A percentile compares a stretch with the other conserved stretches of the same genome.
Conservation (phyloP, 2,797 vertebrate genomes). For the Coreius guichenoti region DNA sequence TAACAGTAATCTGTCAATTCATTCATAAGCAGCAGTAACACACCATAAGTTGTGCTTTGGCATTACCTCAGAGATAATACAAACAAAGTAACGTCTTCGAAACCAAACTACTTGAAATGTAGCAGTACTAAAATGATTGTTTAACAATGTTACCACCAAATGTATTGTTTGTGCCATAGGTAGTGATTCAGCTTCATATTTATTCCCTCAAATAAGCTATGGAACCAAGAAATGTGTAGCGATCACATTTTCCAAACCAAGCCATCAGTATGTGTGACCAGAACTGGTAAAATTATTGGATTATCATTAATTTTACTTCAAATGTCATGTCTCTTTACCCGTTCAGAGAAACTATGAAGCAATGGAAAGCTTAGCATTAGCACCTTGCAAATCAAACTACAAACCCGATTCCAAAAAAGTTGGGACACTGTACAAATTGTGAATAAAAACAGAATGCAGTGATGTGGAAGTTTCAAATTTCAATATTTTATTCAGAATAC, state of each 20-base stretch:
- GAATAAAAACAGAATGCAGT: no score
- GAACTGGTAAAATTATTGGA: not conserved
- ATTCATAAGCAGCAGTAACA: not conserved
- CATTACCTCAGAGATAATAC: not conserved
- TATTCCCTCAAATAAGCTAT: not conserved
- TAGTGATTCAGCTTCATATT: not conserved
- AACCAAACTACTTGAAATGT: not conserved
- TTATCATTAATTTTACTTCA: not conserved
- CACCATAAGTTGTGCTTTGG: not conserved
- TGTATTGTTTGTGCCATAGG: not conserved
- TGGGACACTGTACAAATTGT: no score
- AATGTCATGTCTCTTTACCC: no score
- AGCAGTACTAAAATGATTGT: not conserved
- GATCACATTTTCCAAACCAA: not conserved
- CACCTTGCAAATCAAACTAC: not conserved
- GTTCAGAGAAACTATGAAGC: no score
- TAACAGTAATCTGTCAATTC: no score
- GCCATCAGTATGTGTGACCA: not conserved
- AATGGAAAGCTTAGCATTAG: not conserved
- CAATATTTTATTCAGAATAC: no score
- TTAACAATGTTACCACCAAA: not conserved
- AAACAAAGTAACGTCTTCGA: not conserved
- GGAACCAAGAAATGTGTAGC: slow-evolving; percentile 5
- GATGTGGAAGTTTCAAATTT: no score
- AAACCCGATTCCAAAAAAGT: no score